Percentiles rank a stretch among this genome's conserved stretches.
phyloP scores from a whole-genome alignment of 2,797 vertebrate species.

The Hoplostethus mediterraneus region DNA sequence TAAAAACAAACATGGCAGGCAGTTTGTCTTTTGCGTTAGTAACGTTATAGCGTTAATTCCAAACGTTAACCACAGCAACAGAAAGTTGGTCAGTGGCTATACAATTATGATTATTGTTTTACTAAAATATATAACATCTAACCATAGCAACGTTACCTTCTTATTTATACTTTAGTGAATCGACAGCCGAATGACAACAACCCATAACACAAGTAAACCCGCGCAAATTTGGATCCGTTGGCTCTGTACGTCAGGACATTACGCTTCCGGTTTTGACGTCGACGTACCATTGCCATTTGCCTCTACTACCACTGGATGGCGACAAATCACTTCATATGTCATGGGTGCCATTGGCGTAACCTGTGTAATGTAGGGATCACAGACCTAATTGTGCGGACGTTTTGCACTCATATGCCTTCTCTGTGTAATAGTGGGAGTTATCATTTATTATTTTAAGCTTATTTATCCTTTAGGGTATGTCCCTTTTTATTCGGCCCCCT shows the following conservation, averaged over 20 bases:
- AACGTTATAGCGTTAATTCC: not conserved
- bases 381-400: no score
- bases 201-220: conserved; percentile 52
- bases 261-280: not conserved
- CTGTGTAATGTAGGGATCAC: no score
- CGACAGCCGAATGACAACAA: conserved; percentile 10
- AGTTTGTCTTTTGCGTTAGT: not conserved
- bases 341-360: not conserved
- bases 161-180: not conserved
- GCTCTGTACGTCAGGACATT: conserved; percentile 56
- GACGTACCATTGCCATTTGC: not conserved
- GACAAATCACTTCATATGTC: conserved; percentile 30
- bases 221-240: conserved; percentile 72
- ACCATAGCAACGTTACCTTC: conserved; percentile 24
- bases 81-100: not conserved
- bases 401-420: no score
- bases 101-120: not conserved
- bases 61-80: not conserved
- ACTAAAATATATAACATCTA: not conserved
- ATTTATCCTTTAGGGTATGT: not conserved
- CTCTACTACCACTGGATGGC: conserved; percentile 47
- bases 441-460: no score
- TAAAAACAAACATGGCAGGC: conserved; percentile 59
- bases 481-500: not conserved
- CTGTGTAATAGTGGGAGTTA: no score